Base-by-base conservation (phyloP, 2,797 vertebrate species). In the Gastrophryne carolinensis region DNA sequence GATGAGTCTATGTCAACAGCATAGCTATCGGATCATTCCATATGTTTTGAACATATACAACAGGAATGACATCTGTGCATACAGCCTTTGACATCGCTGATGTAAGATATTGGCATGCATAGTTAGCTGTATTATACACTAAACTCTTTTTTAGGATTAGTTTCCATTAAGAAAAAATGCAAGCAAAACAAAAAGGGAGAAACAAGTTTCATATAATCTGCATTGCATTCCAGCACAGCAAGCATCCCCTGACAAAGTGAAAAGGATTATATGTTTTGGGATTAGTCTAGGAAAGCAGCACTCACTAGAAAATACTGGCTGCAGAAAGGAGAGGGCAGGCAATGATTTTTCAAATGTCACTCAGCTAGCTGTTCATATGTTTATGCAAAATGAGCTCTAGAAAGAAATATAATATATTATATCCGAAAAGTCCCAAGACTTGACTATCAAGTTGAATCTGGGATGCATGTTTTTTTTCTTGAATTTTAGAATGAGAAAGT, bases 231-330 rank as follows among this genome's bases (percentile, higher is more conserved):
- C 37, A 37, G 39, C 13, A 12, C 75, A 57, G 75, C 67, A 65
- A 71, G 75, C 39, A 62, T 65, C 72, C 75, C 37, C 26, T 63
- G 74, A 71, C 32, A 27, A 60, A 67, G 67, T 77, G 67, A 77
- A 71, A 77, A 29, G 57, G 73, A 76, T 54, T 67, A 54, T 39
- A 58, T 56, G 73, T 61, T 68, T 76, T 76, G 58, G 66, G 35
- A 41, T 77, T 71, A 58, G 49, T 21, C 19, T 50, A 65, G 75
- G 67, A 50, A 77, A 72, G 58, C 63, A 37, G 50, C 60, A 71
- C 64, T 77, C 67, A 77, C 32, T 71, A 37, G 21, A 72, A 70
- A 69, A 54, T 71, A 29, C 65, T 64, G 58, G 27, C 17, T 17
- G 34, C 23, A 64, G 29, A 71, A 71, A 64, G 66, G 58, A 71